phyloP scores from a whole-genome alignment of 1,140 invertebrate species.

The Zaprionus capensis region DNA sequence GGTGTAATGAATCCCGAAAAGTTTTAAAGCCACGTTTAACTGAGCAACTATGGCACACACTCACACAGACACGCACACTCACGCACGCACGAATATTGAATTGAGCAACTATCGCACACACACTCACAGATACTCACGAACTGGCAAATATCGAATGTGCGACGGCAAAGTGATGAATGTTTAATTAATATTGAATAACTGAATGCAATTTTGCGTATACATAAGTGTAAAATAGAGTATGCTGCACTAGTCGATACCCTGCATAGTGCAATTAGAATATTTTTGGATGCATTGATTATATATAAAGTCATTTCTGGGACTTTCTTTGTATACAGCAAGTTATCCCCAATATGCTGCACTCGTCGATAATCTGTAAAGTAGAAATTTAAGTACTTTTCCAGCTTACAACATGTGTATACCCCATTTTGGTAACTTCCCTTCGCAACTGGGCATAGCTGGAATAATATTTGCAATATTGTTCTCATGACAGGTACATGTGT shows the following conservation, averaged over 20 bases:
- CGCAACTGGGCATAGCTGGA: not conserved
- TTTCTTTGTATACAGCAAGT: no score
- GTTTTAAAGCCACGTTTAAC: constrained; percentile 6
- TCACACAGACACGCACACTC: not conserved
- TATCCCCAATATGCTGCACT: not conserved
- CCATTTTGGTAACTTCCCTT: not conserved
- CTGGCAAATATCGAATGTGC: not conserved
- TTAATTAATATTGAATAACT: constrained; percentile 27
- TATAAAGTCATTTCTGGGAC: no score
- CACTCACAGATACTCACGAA: not conserved
- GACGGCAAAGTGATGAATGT: constrained; percentile 25
- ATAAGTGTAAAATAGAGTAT: not conserved
- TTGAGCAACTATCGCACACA: not conserved
- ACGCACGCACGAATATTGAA: not conserved
- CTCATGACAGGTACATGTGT: constrained; percentile 12
- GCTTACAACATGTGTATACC: not conserved
- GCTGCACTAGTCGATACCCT: not conserved
- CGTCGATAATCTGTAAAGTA: no score
- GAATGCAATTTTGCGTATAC: not conserved
- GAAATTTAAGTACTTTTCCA: no score
- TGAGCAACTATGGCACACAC: not conserved
- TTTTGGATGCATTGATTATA: no score
- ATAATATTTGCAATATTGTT: constrained; percentile 5
- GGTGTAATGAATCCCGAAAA: not conserved
- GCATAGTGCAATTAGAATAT: no score